A percentile compares a stretch with the other conserved stretches of the same genome.
Conservation (phyloP, 1,140 invertebrate genomes). For the Drosophila subobscura region DNA sequence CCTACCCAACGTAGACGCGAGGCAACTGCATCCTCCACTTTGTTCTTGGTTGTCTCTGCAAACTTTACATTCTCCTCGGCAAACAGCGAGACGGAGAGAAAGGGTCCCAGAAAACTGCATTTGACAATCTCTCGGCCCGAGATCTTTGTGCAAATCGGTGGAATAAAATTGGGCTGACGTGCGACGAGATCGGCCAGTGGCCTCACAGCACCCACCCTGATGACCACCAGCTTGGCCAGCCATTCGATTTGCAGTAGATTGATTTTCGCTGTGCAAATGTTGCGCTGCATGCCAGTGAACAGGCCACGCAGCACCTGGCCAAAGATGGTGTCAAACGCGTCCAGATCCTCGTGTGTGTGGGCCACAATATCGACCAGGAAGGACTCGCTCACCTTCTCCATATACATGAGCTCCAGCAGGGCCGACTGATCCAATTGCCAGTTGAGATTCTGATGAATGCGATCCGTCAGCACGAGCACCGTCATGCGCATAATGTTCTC, state of each 20-base stretch:
- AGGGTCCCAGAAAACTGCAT: slow-evolving; percentile 94
- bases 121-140: slow-evolving; percentile 92
- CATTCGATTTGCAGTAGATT: slow-evolving; percentile 88
- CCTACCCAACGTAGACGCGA: slow-evolving; percentile 72
- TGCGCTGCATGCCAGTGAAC: slow-evolving; percentile 87
- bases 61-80: slow-evolving; percentile 95
- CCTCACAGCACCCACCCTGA: slow-evolving; percentile 86
- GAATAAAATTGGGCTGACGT: slow-evolving; percentile 90
- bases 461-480: slow-evolving; percentile 74
- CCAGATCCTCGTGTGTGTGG: slow-evolving; percentile 87
- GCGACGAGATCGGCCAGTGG: slow-evolving; percentile 92
- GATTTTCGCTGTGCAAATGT: slow-evolving; percentile 89
- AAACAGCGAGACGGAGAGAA: slow-evolving; percentile 94
- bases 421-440: slow-evolving; percentile 62
- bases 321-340: slow-evolving; percentile 88
- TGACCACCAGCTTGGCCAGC: slow-evolving; percentile 89
- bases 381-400: slow-evolving; percentile 85
- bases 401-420: slow-evolving; percentile 79
- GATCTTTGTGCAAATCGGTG: slow-evolving; percentile 88
- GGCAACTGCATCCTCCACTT: slow-evolving; percentile 57
- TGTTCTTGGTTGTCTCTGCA: slow-evolving; percentile 87
- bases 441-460: slow-evolving; percentile 62
- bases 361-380: slow-evolving; percentile 86
- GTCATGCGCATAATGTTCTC: slow-evolving; percentile 58
- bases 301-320: slow-evolving; percentile 89